Base-by-base conservation (phyloP, 2,888 invertebrate species). In the Heliconius aoede region DNA sequence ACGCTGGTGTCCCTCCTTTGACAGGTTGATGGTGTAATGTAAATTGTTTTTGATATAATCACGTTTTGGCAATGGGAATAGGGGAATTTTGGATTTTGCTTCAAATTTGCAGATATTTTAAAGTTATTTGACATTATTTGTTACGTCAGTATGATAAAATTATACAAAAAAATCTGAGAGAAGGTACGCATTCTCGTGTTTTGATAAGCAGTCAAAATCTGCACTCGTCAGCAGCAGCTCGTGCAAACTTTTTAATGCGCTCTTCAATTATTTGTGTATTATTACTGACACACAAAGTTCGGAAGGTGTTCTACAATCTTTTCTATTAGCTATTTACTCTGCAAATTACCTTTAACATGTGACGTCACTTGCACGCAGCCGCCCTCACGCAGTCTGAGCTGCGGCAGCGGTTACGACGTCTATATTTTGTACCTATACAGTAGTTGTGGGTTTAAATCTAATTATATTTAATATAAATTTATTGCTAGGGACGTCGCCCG, bases 21-120 rank as follows among this genome's bases (percentile, higher is more conserved):
- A 74, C 78, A 76, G 32, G 36, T 62, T 61, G 71, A 72, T 30
- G 69, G 55, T 58, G 72, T 72, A 67, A 62, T 61, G 61, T 32
- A 51, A 62, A 78, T 78, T 75, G 75, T 72, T 67, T n/a, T 40
- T 11, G 24, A 32, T 69, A 32, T 36, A 60, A 72, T 72, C 26
- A 60, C 36, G 26, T 72, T 72, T 36, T 61, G 72, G 36, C 9
- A 26, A 40, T 61, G 40, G 26, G 15, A 36, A 11, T 26, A 40
- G 9, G 55, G 11, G n/a, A n/a, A n/a, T n/a, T n/a, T n/a, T n/a
- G n/a, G n/a, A n/a, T n/a, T n/a, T n/a, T n/a, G n/a, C n/a, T n/a
- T n/a, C n/a, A n/a, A n/a, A 15, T 15, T 40, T 15, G 13, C 4
- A 15, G 4, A 46, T 46, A 46, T 46, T 46, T 46, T 7, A 46